Conservation (phyloP, 2,888 invertebrate species). For the Tetanocera ferruginea region DNA sequence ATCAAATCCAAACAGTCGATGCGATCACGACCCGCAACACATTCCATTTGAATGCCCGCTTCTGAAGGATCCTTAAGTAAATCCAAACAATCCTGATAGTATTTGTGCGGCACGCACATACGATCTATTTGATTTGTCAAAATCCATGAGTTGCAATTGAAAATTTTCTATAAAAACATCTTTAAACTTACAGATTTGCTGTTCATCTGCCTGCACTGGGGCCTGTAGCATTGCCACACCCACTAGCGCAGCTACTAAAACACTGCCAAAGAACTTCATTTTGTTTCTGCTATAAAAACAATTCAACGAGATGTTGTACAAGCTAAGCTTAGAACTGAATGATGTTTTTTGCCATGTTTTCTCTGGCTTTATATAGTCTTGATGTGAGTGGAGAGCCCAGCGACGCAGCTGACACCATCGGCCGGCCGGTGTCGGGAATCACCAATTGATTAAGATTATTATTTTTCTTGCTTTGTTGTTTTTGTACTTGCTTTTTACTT, state of each 20-base stretch:
- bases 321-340: slow-evolving; percentile 33
- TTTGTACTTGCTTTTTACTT: slow-evolving; percentile 19
- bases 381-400: slow-evolving; percentile 10
- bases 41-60: slow-evolving; percentile 74
- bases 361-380: slow-evolving; percentile 51
- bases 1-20: slow-evolving; percentile 80
- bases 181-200: slow-evolving; percentile 50
- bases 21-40: slow-evolving; percentile 81
- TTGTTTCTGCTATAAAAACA: neutral
- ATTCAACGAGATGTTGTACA: neutral
- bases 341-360: slow-evolving; percentile 40
- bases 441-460: slow-evolving; percentile 47
- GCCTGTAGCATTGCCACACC: slow-evolving; percentile 40
- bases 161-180: neutral
- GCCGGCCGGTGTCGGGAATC: slow-evolving; percentile 44
- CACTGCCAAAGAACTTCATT: slow-evolving; percentile 7
- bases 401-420: neutral
- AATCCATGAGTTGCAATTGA: neutral
- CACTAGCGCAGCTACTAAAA: slow-evolving; percentile 43
- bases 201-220: slow-evolving; percentile 46
- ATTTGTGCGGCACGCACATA: slow-evolving; percentile 80
- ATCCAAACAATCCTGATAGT: slow-evolving; percentile 75
- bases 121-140: slow-evolving; percentile 72
- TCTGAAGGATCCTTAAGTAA: slow-evolving; percentile 68
- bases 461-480: slow-evolving; percentile 31